Base-by-base conservation (phyloP, 2,797 vertebrate genomes). In the Numenius phaeopus region DNA sequence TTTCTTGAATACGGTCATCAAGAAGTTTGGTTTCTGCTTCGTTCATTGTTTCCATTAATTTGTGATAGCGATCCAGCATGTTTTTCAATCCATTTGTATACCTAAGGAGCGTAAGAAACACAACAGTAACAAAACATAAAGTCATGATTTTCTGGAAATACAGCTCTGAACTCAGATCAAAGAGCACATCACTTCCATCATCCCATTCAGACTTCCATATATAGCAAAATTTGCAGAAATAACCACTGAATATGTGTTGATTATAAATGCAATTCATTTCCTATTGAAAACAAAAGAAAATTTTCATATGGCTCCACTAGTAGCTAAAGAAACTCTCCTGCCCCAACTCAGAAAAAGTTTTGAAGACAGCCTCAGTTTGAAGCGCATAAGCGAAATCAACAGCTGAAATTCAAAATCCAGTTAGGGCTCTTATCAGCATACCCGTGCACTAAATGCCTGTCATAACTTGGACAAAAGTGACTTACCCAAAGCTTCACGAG, bases 21-120 rank as follows among this genome's bases (percentile, higher is more conserved):
- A 99, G 98, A 89, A 99, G 98, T 22, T 82, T 14, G 1, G 82
- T 83, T 97, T 99, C 99, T 6, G 98, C 98, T 62, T 99, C 98
- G 17, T 95, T 99, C 92, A 99, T 92, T 21, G 97, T 98, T 64
- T 97, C 97, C 89, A 99, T 91, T 70, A 99, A 96, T 66, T 70
- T 92, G 75, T 99, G 96, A 95, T 99, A 99, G 58, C 85, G 93
- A 79, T 97, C 98, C 86, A 99, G 77, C 90, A 99, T 93, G 3
- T 95, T 97, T 66, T 98, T 98, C 40, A 99, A 97, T n/a, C 97
- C 98, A 32, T 97, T 94, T 11, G 93, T 97, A 83, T 98, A 98
- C 85, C 99, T 99, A 94, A 32, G 44, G n/a, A 78, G 61, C 22
- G 30, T 7, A 52, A 66, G 18, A 69, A 82, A 44, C 30, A 52